A percentile compares a stretch with the other conserved stretches of the same genome.
Conservation (phyloP, 2,113 vertebrate genomes). For the Clupea harengus region DNA sequence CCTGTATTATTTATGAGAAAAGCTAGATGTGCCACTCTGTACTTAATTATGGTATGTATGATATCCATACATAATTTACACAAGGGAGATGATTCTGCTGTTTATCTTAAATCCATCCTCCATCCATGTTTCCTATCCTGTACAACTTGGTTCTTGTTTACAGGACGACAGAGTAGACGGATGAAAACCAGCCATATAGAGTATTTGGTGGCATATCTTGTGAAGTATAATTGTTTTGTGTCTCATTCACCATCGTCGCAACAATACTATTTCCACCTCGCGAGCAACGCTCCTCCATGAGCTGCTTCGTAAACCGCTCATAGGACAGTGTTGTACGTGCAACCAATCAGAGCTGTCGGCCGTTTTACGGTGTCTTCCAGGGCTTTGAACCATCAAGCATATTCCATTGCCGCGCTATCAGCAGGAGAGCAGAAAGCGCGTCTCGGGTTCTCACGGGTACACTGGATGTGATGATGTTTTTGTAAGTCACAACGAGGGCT, state of each 20-base stretch:
- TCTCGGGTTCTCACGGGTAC: slow-evolving; percentile 18
- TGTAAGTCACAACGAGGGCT: slow-evolving; percentile 38
- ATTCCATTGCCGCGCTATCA: slow-evolving; percentile 32
- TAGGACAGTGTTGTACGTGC: slow-evolving; percentile 15
- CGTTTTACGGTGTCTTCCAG: slow-evolving; percentile 63
- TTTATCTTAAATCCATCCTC: not conserved
- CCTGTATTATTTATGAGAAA: not conserved
- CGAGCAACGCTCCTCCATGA: not conserved
- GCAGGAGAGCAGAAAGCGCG: slow-evolving; percentile 41
- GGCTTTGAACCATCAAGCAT: slow-evolving; percentile 35
- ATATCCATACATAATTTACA: slow-evolving; percentile 12
- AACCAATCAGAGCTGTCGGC: slow-evolving; percentile 68
- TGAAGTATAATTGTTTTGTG: not conserved
- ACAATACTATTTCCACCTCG: not conserved
- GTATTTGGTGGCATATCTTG: not conserved
- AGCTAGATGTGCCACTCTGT: not conserved
- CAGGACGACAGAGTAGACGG: not conserved
- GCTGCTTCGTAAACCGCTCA: not conserved
- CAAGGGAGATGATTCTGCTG: not conserved
- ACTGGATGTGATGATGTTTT: slow-evolving; percentile 50
- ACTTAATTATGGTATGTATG: not conserved
- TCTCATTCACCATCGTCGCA: not conserved
- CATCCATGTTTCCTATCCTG: not conserved
- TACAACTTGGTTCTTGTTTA: not conserved
- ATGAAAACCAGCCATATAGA: not conserved